A percentile compares a stretch with the other conserved stretches of the same genome.
Conservation (phyloP, 2,797 vertebrate species). For the Gadopsis marmoratus region DNA sequence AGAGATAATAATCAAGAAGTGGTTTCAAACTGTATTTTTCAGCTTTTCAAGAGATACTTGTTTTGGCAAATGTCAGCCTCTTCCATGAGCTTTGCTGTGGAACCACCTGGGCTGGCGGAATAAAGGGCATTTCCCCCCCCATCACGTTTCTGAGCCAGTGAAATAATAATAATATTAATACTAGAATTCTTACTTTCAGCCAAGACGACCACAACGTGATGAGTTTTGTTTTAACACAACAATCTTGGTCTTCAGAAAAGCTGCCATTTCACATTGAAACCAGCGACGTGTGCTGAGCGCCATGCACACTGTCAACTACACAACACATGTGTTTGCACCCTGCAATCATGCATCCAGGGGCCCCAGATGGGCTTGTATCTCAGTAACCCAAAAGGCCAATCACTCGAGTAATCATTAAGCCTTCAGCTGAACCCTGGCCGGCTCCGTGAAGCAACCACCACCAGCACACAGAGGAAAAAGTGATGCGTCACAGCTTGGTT, state of each 20-base stretch:
- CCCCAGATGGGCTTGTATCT: slow-evolving; percentile 2
- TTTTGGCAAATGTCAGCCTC: neutral
- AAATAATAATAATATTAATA: neutral
- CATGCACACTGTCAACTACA: neutral
- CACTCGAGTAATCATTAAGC: slow-evolving; percentile 65
- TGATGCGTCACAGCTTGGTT: neutral
- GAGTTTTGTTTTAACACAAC: too few relatives aligned
- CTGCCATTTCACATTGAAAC: neutral
- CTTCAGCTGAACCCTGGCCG: slow-evolving; percentile 44
- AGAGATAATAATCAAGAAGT: too few relatives aligned
- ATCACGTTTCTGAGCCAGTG: neutral
- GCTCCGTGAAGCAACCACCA: neutral
- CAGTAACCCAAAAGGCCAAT: slow-evolving; percentile 34
- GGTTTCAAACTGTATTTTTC: neutral
- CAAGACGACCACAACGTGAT: neutral
- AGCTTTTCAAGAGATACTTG: too few relatives aligned
- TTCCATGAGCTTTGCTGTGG: neutral
- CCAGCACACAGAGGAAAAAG: neutral
- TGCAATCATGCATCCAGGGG: neutral
- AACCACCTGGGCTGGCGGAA: neutral
- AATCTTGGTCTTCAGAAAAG: neutral
- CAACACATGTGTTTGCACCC: neutral
- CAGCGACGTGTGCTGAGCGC: too few relatives aligned
- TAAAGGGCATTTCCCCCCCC: too few relatives aligned
- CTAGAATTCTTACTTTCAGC: neutral